phyloP scores from a whole-genome alignment of 2,888 invertebrate genomes.

The Resseliella maxima region DNA sequence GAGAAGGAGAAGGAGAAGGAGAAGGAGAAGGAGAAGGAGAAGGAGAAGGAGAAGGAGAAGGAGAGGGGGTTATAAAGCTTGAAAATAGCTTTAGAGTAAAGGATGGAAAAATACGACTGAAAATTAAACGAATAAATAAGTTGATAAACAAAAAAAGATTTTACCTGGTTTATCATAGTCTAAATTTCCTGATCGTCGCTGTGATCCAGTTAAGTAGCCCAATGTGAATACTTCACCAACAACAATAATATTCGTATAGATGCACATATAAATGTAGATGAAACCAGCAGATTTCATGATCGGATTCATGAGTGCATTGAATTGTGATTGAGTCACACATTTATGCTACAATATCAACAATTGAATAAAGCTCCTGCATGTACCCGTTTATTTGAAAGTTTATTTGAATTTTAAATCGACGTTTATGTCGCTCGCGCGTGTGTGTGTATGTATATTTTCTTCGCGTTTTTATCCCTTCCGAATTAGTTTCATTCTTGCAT shows the following conservation, averaged over 20 bases:
- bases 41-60: too few relatives aligned
- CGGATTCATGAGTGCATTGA: constrained; percentile 42
- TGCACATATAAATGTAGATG: constrained; percentile 39
- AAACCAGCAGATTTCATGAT: constrained; percentile 54
- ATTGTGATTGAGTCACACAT: constrained; percentile 9
- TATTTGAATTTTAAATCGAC: neutral
- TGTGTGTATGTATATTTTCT: too few relatives aligned
- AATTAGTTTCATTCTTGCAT: too few relatives aligned
- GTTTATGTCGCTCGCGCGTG: too few relatives aligned
- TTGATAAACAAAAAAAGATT: too few relatives aligned
- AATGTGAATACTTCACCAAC: constrained; percentile 76
- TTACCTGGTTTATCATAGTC: constrained; percentile 82
- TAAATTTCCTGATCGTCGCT: constrained; percentile 79
- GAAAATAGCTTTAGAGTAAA: too few relatives aligned
- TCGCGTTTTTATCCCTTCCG: too few relatives aligned
- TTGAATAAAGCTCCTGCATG: constrained; percentile 17
- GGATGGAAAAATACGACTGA: too few relatives aligned
- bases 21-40: too few relatives aligned
- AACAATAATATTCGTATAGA: constrained; percentile 53
- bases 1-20: too few relatives aligned
- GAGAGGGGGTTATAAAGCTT: too few relatives aligned
- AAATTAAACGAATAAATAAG: too few relatives aligned
- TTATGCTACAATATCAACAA: neutral
- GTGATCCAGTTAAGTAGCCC: constrained; percentile 88
- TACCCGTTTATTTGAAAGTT: constrained; percentile 27